A percentile compares a stretch with the other conserved stretches of the same genome.
phyloP scores from a whole-genome alignment of 2,888 invertebrate genomes.

The Cephus pulcher region DNA sequence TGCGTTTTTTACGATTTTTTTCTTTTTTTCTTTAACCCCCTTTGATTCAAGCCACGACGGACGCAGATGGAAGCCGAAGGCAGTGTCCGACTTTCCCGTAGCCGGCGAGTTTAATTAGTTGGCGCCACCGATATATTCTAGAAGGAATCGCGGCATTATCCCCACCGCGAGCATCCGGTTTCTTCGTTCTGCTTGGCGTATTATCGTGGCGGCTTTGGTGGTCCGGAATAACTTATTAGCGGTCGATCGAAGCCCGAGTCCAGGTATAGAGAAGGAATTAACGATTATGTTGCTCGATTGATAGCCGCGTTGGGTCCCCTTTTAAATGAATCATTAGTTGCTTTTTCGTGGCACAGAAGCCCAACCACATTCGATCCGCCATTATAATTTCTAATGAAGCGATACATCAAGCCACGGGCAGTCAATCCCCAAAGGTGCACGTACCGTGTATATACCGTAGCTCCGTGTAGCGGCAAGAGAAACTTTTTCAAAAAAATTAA shows the following conservation, averaged over 20 bases:
- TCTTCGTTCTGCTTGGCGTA: neutral
- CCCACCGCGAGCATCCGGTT: neutral
- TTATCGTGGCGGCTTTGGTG: slow-evolving; percentile 6
- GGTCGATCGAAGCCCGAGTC: neutral
- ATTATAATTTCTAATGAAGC: slow-evolving; percentile 25
- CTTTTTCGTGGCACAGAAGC: slow-evolving; percentile 21
- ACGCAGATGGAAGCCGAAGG: neutral
- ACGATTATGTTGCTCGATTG: slow-evolving; percentile 4
- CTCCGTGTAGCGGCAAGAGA: neutral
- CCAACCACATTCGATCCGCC: slow-evolving; percentile 8
- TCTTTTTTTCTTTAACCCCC: neutral
- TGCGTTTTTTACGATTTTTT: neutral
- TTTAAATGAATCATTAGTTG: slow-evolving; percentile 22
- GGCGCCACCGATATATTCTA: neutral
- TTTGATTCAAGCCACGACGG: neutral
- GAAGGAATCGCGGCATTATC: neutral
- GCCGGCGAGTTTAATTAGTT: neutral
- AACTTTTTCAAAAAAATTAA: too few species aligned
- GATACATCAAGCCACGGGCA: slow-evolving; percentile 10
- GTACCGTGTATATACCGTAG: neutral
- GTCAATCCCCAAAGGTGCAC: neutral
- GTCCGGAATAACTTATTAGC: slow-evolving; percentile 7
- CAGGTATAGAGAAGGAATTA: slow-evolving; percentile 4
- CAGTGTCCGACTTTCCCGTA: neutral
- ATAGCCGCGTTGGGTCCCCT: slow-evolving; percentile 3